Conservation (phyloP, 2,888 invertebrate genomes). For the Amiota minor region DNA sequence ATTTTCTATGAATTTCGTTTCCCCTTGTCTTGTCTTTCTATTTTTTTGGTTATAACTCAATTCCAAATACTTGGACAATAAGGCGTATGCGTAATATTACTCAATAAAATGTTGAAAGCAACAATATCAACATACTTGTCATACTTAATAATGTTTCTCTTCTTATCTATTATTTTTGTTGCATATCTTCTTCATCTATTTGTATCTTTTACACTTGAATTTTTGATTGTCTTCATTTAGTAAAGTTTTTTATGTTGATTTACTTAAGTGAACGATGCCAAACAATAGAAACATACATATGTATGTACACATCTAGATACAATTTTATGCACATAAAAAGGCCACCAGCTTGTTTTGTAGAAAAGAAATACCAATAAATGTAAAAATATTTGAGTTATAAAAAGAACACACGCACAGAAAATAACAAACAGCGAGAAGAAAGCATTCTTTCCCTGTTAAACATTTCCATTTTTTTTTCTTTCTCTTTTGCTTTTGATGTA, state of each 20-base stretch:
- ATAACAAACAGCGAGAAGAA: no score
- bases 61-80: conserved; percentile 38
- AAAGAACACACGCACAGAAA: not conserved
- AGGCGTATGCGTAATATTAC: conserved; percentile 25
- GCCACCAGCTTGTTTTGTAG: not conserved
- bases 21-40: no score
- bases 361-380: not conserved
- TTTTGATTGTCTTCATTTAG: conserved; percentile 65
- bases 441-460: no score
- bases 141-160: not conserved
- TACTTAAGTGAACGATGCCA: conserved; percentile 51
- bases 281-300: conserved; percentile 23
- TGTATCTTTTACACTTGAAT: no score
- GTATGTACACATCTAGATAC: conserved; percentile 46
- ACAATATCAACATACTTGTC: not conserved
- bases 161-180: no score
- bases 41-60: conserved; percentile 49
- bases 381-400: conserved; percentile 2
- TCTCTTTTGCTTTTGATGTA: not conserved
- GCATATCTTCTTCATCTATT: no score
- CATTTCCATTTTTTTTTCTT: no score
- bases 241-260: conserved; percentile 62
- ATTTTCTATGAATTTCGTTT: conserved; percentile 11
- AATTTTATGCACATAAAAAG: conserved; percentile 48
- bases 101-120: conserved; percentile 30